Base-by-base conservation (phyloP, 92 coral and sea anemone species). In the Actinernus sp. region DNA sequence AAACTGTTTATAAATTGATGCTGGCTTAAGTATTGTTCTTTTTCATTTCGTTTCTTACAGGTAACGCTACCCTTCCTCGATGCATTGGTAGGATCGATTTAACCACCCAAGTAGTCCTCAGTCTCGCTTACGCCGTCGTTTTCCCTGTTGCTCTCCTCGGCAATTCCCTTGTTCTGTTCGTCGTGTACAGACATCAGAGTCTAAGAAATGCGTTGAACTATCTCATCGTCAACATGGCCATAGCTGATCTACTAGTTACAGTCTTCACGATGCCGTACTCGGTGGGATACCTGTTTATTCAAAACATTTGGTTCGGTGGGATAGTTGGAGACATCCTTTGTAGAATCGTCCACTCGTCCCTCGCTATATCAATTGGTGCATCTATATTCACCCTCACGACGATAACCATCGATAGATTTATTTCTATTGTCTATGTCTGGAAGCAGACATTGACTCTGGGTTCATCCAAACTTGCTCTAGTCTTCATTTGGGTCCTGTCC, bases 171-270 rank as follows among this genome's bases (percentile, higher is more conserved):
- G 97, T 90, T 11, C 55, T 90, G 58, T 85, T 55, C 54, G 97
- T 86, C 43, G 97, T 90, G 27, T 90, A 86, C 78, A 56, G 82
- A n/a, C 91, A 85, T 18, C 92, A 70, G 29, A 90, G 78, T 68
- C 75, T 90, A 69, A 75, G 97, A 8, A 90, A 79, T 54, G 97
- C 73, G 22, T 55, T 90, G 20, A 90, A 90, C 72, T 78, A 81
- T 17, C 58, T 90, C 31, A 90, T 90, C 36, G 97, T 90, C 30
- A 90, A 90, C 77, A 90, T 90, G 97, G 77, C 97, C 2, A 70
- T 86, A 14, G 97, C 97, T 11, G 97, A 90, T 40, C 79, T 90
- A 3, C 55, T 86, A 20, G 86, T 90, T 23, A 90, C 97, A 2
- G 50, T 90, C 19, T 61, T 90, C 47, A 77, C 73, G 13, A 90